phyloP scores from a whole-genome alignment of 2,113 vertebrate genomes.

The Chionomys nivalis region DNA sequence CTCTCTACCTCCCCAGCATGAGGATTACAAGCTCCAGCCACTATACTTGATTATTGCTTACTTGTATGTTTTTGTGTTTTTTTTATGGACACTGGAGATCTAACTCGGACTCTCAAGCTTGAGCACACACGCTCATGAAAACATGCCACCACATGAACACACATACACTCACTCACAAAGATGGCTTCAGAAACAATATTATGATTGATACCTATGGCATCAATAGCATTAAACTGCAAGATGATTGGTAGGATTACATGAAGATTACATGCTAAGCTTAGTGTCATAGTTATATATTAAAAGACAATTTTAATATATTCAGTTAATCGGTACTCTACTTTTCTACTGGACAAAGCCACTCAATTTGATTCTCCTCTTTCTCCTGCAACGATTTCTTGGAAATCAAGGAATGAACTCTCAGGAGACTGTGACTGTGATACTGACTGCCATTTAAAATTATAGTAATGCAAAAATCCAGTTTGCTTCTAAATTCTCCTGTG shows the following conservation, averaged over 20 bases:
- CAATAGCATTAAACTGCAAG: neutral
- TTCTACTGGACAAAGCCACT: neutral
- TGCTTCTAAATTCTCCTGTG: neutral
- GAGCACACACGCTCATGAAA: neutral
- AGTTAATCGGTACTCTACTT: neutral
- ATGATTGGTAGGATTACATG: neutral
- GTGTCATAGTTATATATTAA: neutral
- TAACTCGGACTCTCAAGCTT: no score
- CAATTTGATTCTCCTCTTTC: neutral
- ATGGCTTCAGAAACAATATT: neutral
- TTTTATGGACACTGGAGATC: neutral
- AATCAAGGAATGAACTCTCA: neutral
- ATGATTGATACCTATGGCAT: neutral
- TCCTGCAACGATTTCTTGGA: neutral
- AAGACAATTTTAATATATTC: neutral
- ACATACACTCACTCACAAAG: neutral
- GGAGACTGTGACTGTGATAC: neutral
- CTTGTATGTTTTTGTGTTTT: neutral
- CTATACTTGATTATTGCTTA: neutral
- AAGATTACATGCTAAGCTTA: neutral
- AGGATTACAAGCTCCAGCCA: neutral
- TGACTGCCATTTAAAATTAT: constrained; percentile 34
- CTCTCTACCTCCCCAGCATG: neutral
- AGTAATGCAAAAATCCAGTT: neutral
- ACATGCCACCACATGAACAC: neutral